Evolutionary conservation across 2,888 invertebrate species (phyloP).

Genomic region (Ryuthela nishihirai): DNA sequence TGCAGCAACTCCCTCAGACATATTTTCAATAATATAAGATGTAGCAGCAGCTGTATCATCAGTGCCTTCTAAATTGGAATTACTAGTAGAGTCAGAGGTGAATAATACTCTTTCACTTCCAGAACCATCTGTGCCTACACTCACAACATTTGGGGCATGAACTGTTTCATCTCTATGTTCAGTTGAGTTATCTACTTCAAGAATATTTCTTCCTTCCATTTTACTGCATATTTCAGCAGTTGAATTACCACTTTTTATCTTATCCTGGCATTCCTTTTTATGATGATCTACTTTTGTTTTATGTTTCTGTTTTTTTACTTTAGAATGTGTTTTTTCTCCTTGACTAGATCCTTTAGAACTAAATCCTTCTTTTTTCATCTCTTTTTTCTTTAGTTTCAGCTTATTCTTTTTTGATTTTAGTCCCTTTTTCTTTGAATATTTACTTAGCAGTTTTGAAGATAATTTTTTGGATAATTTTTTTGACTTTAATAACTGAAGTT

Average conservation of each 20-base stretch:
- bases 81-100: background rate
- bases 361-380: constrained; percentile 14
- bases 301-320: constrained; percentile 33
- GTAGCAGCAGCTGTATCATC: constrained; percentile 2
- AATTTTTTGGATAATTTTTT: constrained; percentile 31
- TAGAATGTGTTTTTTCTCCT: constrained; percentile 9
- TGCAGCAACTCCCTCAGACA: constrained; percentile 9
- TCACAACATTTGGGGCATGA: background rate
- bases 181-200: background rate
- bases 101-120: background rate
- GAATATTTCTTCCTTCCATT: background rate
- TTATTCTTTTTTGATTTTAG: constrained; percentile 32
- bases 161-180: too few relatives aligned
- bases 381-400: constrained; percentile 20
- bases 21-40: constrained; percentile 14
- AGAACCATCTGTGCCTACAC: background rate
- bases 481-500: constrained; percentile 17
- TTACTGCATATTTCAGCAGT: background rate
- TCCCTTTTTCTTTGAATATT: constrained; percentile 35
- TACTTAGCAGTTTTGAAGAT: constrained; percentile 27
- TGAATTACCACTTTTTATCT: constrained; percentile 11
- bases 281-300: constrained; percentile 24
- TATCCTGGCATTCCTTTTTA: constrained; percentile 18
- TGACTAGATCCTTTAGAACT: constrained; percentile 5
- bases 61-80: background rate